These are phyloP conservation scores for Nasonia vitripennis DNA, from an alignment of 1,140 invertebrate species.

Conservation along the genomic window DNA sequence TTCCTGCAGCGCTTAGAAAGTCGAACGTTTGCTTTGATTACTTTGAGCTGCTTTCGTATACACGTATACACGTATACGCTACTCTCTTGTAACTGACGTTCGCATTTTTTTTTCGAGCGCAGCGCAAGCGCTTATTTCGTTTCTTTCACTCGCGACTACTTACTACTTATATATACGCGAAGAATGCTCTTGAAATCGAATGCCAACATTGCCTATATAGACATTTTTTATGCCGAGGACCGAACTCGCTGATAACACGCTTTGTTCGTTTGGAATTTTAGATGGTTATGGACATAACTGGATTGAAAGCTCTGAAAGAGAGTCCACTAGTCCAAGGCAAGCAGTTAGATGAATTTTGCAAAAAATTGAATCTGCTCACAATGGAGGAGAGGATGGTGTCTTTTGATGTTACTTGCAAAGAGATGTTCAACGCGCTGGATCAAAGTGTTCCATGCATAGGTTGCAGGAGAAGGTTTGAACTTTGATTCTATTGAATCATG, in stretches of 20 bases:
- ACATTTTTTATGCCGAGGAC: constrained; percentile 29
- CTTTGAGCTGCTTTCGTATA: constrained; percentile 10
- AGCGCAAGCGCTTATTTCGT: not conserved
- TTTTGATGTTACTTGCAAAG: constrained; percentile 87
- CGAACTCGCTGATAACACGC: not conserved
- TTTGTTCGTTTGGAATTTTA: constrained; percentile 66
- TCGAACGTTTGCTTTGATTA: not conserved
- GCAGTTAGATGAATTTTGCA: constrained; percentile 88
- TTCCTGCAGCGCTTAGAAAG: constrained; percentile 17
- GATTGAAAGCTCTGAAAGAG: constrained; percentile 87
- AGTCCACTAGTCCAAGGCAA: constrained; percentile 84
- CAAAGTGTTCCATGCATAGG: constrained; percentile 95
- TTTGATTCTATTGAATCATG: constrained; percentile 17
- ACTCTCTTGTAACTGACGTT: not conserved
- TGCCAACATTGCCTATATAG: not conserved
- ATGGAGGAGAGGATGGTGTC: constrained; percentile 86
- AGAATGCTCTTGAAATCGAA: too few relatives aligned
- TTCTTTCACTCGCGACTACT: not conserved
- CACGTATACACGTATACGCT: not conserved
- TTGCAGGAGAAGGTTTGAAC: constrained; percentile 88
- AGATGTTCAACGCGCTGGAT: constrained; percentile 88
- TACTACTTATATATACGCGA: not conserved
- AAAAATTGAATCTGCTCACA: constrained; percentile 86
- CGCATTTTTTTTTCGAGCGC: not conserved
- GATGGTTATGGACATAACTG: constrained; percentile 94